Percentiles rank a stretch among this genome's conserved stretches.
Conservation (phyloP, 92 coral and sea anemone genomes). For the Palythoa heliodiscus region DNA sequence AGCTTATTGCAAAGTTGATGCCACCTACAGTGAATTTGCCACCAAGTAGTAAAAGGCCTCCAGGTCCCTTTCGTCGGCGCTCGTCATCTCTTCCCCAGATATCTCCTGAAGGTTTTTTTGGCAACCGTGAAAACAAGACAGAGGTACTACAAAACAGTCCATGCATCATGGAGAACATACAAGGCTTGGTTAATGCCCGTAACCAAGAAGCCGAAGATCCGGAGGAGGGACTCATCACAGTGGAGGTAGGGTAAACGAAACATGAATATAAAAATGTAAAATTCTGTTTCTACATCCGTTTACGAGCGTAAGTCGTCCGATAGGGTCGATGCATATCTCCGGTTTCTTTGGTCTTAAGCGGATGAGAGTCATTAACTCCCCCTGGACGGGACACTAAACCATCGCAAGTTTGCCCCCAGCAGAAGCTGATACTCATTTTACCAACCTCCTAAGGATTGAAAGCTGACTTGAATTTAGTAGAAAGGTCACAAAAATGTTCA, state of each 20-base stretch:
- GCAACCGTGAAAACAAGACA: neutral
- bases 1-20: constrained; percentile 28
- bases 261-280: too few species aligned
- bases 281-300: too few species aligned
- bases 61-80: constrained; percentile 64
- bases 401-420: too few species aligned
- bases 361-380: too few species aligned
- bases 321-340: too few species aligned
- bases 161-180: constrained; percentile 63
- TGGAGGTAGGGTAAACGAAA: constrained; percentile 70
- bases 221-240: constrained; percentile 86
- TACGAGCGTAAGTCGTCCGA: too few species aligned
- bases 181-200: constrained; percentile 74
- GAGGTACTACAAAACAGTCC: constrained; percentile 10
- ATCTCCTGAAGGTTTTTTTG: constrained; percentile 4
- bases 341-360: too few species aligned
- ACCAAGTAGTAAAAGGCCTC: constrained; percentile 48
- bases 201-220: constrained; percentile 73
- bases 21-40: constrained; percentile 1
- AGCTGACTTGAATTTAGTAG: too few species aligned
- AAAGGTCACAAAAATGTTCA: too few species aligned
- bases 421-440: too few species aligned
- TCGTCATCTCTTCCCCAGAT: constrained; percentile 84
- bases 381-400: too few species aligned
- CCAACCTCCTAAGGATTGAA: too few species aligned